Evolutionary conservation across 2,888 invertebrate species (phyloP).

Genomic region (Orgyia antiqua): DNA sequence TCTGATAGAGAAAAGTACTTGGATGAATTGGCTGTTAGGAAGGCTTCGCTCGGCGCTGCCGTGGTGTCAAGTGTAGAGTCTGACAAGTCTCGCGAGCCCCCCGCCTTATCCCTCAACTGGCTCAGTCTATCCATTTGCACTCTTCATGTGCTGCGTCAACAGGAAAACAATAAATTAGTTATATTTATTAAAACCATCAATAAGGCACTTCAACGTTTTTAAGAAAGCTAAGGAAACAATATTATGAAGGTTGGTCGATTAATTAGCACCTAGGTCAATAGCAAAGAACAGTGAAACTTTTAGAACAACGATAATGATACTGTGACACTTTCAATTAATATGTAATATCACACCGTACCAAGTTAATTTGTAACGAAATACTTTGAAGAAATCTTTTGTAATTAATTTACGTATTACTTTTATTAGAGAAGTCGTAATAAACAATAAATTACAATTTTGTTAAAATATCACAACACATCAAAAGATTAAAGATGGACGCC

Average conservation of each 20-base stretch:
- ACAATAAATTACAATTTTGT: slow-evolving; percentile 46
- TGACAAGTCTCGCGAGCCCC: slow-evolving; percentile 40
- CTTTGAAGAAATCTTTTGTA: slow-evolving; percentile 21
- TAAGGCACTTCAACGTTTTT: slow-evolving; percentile 27
- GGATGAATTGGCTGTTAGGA: slow-evolving; percentile 62
- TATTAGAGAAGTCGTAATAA: slow-evolving; percentile 23
- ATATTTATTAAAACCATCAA: slow-evolving; percentile 15
- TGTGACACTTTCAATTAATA: slow-evolving; percentile 63
- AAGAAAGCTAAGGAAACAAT: slow-evolving; percentile 52
- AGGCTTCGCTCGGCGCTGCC: slow-evolving; percentile 57
- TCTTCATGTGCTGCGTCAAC: slow-evolving; percentile 65
- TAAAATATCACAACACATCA: slow-evolving; percentile 73
- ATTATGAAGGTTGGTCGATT: slow-evolving; percentile 57
- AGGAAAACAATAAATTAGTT: slow-evolving; percentile 30
- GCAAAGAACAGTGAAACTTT: slow-evolving; percentile 69
- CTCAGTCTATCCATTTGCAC: slow-evolving; percentile 72
- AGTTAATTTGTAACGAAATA: slow-evolving; percentile 31
- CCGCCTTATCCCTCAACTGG: slow-evolving; percentile 61
- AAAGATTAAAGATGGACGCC: slow-evolving; percentile 75
- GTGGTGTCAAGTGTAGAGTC: slow-evolving; percentile 63
- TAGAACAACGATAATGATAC: slow-evolving; percentile 65
- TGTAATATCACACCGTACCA: slow-evolving; percentile 32
- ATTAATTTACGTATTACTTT: slow-evolving; percentile 19
- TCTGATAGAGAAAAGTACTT: slow-evolving; percentile 69
- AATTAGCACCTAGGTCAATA: slow-evolving; percentile 72